A percentile compares a stretch with the other conserved stretches of the same genome.
These are phyloP conservation scores for Calameuta pallipes DNA, from an alignment of 2,888 invertebrate genomes.

Conservation along the genomic window DNA sequence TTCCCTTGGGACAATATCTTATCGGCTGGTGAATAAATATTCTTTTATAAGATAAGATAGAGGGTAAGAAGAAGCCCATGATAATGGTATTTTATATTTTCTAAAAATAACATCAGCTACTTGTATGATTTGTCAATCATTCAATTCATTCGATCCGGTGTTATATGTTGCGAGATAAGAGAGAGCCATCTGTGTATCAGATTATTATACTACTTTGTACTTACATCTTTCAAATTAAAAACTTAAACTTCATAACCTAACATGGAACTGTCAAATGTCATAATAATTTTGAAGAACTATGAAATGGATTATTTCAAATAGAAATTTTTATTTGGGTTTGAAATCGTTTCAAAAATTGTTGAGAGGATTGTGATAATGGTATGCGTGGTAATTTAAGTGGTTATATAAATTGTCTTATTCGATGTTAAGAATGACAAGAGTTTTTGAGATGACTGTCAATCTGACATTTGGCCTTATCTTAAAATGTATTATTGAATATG, in stretches of 20 bases:
- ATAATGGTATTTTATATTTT: background rate
- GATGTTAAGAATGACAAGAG: slow-evolving; percentile 1
- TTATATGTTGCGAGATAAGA: background rate
- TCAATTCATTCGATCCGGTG: background rate
- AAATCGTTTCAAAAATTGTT: slow-evolving; percentile 8
- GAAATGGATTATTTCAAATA: background rate
- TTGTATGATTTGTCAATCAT: background rate
- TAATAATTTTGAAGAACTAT: background rate
- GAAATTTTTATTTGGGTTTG: background rate
- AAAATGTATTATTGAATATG: background rate
- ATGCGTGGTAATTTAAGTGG: slow-evolving; percentile 42
- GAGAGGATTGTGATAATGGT: slow-evolving; percentile 47
- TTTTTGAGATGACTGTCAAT: background rate
- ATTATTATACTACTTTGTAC: background rate
- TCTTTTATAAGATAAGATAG: background rate
- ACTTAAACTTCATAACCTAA: background rate
- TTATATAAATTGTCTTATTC: background rate
- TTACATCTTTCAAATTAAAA: background rate
- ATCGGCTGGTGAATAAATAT: background rate
- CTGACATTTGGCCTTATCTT: background rate
- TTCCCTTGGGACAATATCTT: background rate
- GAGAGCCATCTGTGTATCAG: background rate
- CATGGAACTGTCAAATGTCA: background rate
- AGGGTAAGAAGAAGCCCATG: background rate
- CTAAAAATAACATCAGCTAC: background rate